Evolutionary conservation across 2,888 invertebrate genomes (phyloP).

Genomic region (Hemicrepidius hirtus): DNA sequence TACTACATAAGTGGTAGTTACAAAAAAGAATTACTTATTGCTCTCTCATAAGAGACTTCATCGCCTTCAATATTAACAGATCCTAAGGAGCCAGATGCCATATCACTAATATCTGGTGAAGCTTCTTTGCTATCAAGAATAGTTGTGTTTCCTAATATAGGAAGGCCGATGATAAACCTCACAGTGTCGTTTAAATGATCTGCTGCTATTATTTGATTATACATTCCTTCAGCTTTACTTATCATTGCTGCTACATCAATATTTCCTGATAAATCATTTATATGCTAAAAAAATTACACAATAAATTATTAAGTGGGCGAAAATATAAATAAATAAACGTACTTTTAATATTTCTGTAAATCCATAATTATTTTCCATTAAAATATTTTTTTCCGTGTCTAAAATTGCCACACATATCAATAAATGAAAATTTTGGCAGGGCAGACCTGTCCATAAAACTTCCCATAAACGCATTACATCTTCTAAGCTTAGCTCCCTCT

Average conservation of each 20-base stretch:
- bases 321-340: slow-evolving; percentile 56
- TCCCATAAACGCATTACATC: slow-evolving; percentile 97
- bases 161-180: slow-evolving; percentile 82
- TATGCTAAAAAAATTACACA: slow-evolving; percentile 80
- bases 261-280: slow-evolving; percentile 94
- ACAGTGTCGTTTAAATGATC: slow-evolving; percentile 83
- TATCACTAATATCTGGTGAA: slow-evolving; percentile 47
- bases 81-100: slow-evolving; percentile 27
- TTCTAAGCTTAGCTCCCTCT: slow-evolving; percentile 91
- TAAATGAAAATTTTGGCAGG: slow-evolving; percentile 96
- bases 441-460: slow-evolving; percentile 95
- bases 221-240: slow-evolving; percentile 93
- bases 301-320: slow-evolving; percentile 7
- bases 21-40: slow-evolving; percentile 38
- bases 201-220: slow-evolving; percentile 86
- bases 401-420: slow-evolving; percentile 95
- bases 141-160: slow-evolving; percentile 55
- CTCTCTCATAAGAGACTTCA: slow-evolving; percentile 43
- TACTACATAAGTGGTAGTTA: slow-evolving; percentile 26
- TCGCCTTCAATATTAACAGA: slow-evolving; percentile 28
- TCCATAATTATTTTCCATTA: slow-evolving; percentile 95
- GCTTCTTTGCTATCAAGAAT: slow-evolving; percentile 45
- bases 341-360: slow-evolving; percentile 97
- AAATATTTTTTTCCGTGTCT: slow-evolving; percentile 88
- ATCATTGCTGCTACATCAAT: slow-evolving; percentile 89